These are phyloP conservation scores for Morpho achilles DNA, from an alignment of 2,888 invertebrate genomes.

Conservation along the genomic window DNA sequence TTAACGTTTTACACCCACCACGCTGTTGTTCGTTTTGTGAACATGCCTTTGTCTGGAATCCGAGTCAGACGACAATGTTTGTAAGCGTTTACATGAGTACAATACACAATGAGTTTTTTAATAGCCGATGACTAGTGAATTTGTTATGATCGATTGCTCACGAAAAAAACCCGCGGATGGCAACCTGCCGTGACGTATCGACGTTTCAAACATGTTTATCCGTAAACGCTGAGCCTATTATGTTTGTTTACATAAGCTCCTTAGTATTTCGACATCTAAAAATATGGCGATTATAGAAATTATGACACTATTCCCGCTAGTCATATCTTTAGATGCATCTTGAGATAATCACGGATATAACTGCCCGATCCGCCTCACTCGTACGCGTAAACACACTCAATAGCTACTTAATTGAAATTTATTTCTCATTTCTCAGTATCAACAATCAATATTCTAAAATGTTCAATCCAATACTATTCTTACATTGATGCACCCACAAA, in stretches of 20 bases:
- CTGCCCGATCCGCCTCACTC: conserved; percentile 44
- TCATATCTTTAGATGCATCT: conserved; percentile 43
- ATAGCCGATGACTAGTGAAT: conserved; percentile 77
- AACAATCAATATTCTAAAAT: conserved; percentile 78
- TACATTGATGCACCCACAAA: conserved; percentile 67
- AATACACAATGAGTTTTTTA: conserved; percentile 69
- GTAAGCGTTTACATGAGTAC: conserved; percentile 66
- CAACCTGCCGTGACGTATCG: conserved; percentile 43
- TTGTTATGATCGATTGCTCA: conserved; percentile 71
- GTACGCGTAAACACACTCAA: conserved; percentile 58
- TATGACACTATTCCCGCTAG: conserved; percentile 47
- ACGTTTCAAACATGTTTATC: conserved; percentile 34
- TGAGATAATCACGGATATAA: conserved; percentile 65
- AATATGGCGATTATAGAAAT: conserved; percentile 49
- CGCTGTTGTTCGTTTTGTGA: conserved; percentile 55
- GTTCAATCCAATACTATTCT: conserved; percentile 61
- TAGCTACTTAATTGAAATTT: conserved; percentile 77
- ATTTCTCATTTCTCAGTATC: conserved; percentile 78
- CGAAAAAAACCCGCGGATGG: conserved; percentile 49
- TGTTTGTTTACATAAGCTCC: conserved; percentile 16
- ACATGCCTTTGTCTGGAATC: conserved; percentile 66
- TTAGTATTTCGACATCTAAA: conserved; percentile 11
- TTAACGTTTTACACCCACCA: conserved; percentile 72
- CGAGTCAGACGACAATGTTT: conserved; percentile 72
- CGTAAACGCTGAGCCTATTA: conserved; percentile 8